phyloP scores from a whole-genome alignment of 2,888 invertebrate species.

The Micropterix aruncella region DNA sequence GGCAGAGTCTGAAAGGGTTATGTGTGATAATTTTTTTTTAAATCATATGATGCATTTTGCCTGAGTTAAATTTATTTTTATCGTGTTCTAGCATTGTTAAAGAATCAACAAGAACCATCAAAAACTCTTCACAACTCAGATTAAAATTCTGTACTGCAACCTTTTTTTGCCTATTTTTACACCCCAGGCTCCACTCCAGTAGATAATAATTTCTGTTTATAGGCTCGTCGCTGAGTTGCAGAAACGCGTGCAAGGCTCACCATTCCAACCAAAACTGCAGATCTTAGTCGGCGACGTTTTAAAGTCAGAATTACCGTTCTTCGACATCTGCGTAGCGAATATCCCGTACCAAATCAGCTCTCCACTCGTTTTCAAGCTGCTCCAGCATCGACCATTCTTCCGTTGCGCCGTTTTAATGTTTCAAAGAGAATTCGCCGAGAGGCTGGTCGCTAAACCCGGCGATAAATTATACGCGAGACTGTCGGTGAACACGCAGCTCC shows the following conservation, averaged over 20 bases:
- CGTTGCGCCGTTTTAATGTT: conserved; percentile 98
- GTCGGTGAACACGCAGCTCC: conserved; percentile 90
- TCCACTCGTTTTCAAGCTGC: conserved; percentile 86
- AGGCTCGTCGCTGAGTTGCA: conserved; percentile 93
- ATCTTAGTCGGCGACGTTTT: conserved; percentile 91
- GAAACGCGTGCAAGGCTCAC: conserved; percentile 87
- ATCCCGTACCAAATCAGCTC: conserved; percentile 97
- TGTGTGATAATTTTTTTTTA: too few species aligned
- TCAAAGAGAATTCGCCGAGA: conserved; percentile 95
- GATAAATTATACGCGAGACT: conserved; percentile 94
- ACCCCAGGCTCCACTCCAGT: too few species aligned
- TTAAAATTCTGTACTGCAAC: conserved; percentile 5
- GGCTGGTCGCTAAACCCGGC: conserved; percentile 92
- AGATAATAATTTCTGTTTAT: conserved; percentile 14
- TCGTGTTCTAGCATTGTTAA: too few species aligned
- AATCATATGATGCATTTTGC: too few species aligned
- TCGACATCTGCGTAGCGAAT: conserved; percentile 97
- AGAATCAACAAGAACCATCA: conserved; percentile 3
- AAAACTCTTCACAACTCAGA: conserved; percentile 3
- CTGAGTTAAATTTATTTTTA: too few species aligned
- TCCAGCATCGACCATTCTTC: conserved; percentile 72
- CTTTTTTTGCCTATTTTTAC: conserved; percentile 8
- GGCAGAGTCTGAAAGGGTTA: too few species aligned
- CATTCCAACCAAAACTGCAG: conserved; percentile 78
- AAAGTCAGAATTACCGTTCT: conserved; percentile 88